Base-by-base conservation (phyloP, 2,113 vertebrate species). In the Okapia johnstoni region DNA sequence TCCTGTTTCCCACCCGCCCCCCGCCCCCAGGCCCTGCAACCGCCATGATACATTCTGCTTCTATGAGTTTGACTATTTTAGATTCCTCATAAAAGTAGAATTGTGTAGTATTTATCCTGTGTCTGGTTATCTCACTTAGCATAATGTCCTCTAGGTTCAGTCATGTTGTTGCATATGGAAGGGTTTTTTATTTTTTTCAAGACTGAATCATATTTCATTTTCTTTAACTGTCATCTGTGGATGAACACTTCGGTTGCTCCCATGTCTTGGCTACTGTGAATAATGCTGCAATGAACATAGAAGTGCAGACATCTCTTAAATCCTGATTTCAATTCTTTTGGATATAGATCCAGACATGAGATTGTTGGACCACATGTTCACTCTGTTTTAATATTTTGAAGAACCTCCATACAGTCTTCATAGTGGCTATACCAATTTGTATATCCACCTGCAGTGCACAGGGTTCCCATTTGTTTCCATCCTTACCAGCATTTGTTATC, bases 1-100 rank as follows among this genome's bases (percentile, higher is more conserved):
- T 13, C 9, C 10, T 50, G 33, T 36, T 50, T 25, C 21, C 7
- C 28, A 8, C 1, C 0, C 28, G 5, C 40, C 5, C 14, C 16
- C 23, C 6, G 12, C 1, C 7, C 46, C 7, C 60, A 52, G 84
- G 33, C 21, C 36, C 36, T 73, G 21, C 43, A 84, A 43, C 21
- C 15, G 25, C n/a, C 12, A 13, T 61, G 43, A 30, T 84, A 55
- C 43, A 54, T 11, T 70, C 21, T 81, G 60, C 28, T 88, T 89
- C 79, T 93, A n/a, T 76, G 77, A 76, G 28, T 77, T 6, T 85
- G 90, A 89, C 46, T 63, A 26, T 70, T 89, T 96, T 55, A 55
- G 63, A 40, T 55, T 89, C 46, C 23, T 96, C 79, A 63, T 48
- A 54, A 63, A 89, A 77, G 48, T 63, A 23, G 3, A 26, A 36